These are phyloP conservation scores for Colossoma macropomum DNA, from an alignment of 2,113 vertebrate species.

Conservation along the genomic window DNA sequence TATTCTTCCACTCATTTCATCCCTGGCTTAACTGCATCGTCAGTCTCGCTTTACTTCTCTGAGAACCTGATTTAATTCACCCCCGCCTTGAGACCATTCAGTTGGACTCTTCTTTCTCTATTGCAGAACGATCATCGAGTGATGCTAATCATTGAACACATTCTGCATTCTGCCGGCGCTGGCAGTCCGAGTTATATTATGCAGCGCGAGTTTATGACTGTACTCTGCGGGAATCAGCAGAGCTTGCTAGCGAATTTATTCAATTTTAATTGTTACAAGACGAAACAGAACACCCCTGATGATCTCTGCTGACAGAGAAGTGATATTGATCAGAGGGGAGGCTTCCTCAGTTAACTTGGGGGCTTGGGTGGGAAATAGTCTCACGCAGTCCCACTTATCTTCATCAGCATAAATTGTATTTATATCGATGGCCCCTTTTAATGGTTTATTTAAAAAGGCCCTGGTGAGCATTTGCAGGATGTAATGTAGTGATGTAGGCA, in stretches of 20 bases:
- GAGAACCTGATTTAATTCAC: background rate
- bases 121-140: slow-evolving; percentile 12
- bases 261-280: slow-evolving; percentile 38
- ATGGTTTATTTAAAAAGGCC: background rate
- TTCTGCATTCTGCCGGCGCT: slow-evolving; percentile 1
- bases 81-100: background rate
- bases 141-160: slow-evolving; percentile 24
- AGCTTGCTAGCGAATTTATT: slow-evolving; percentile 30
- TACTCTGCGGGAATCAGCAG: background rate
- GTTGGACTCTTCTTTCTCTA: slow-evolving; percentile 10
- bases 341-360: slow-evolving; percentile 11
- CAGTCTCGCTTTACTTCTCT: background rate
- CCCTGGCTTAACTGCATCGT: background rate
- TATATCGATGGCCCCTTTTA: background rate
- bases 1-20: background rate
- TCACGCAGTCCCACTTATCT: background rate
- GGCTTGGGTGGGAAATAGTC: background rate
- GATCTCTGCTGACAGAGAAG: slow-evolving; percentile 1
- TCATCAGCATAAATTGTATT: slow-evolving; percentile 28
- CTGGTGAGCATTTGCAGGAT: background rate
- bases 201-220: slow-evolving; percentile 10
- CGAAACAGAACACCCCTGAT: slow-evolving; percentile 13
- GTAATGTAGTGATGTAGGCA: background rate
- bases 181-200: background rate
- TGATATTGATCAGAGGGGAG: slow-evolving; percentile 36